Percentiles rank a stretch among this genome's conserved stretches.
Evolutionary conservation across 2,113 vertebrate species (phyloP).

Genomic region (Chamaetylas fuelleborni): DNA sequence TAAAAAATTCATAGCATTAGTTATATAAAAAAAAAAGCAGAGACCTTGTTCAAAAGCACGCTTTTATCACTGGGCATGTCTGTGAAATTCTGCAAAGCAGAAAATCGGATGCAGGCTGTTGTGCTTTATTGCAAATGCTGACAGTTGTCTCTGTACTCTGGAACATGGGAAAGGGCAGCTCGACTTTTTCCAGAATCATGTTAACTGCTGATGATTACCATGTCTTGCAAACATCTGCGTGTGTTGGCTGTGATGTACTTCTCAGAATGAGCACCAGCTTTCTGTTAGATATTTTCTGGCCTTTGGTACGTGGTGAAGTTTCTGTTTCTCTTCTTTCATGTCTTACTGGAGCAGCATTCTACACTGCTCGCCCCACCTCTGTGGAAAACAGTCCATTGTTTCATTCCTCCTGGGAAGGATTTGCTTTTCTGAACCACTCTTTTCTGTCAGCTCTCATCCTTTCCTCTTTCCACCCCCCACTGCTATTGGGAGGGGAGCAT

Average conservation of each 20-base stretch:
- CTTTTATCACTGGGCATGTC: not conserved
- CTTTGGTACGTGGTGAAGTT: not conserved
- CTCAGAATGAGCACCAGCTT: not conserved
- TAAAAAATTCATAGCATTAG: not conserved
- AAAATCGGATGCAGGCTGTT: constrained; percentile 17
- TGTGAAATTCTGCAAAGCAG: constrained; percentile 38
- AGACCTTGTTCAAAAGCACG: not conserved
- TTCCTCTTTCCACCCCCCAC: not conserved
- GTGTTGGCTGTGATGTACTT: not conserved
- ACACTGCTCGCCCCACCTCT: not conserved
- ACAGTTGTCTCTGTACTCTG: constrained; percentile 17
- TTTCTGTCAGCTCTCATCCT: not conserved
- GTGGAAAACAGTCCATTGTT: not conserved
- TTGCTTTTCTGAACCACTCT: not conserved
- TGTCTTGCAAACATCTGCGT: constrained; percentile 20
- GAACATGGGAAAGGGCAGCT: constrained; percentile 21
- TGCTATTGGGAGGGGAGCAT: not conserved
- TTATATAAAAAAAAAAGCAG: not conserved
- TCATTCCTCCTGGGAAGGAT: not conserved
- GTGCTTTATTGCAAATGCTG: not conserved
- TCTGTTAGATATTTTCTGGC: not conserved
- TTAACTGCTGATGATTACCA: not conserved
- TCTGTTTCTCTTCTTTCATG: not conserved
- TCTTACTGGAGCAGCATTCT: not conserved
- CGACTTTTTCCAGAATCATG: constrained; percentile 33